Conservation (phyloP, 2,797 vertebrate genomes). For the Balearica regulorum region DNA sequence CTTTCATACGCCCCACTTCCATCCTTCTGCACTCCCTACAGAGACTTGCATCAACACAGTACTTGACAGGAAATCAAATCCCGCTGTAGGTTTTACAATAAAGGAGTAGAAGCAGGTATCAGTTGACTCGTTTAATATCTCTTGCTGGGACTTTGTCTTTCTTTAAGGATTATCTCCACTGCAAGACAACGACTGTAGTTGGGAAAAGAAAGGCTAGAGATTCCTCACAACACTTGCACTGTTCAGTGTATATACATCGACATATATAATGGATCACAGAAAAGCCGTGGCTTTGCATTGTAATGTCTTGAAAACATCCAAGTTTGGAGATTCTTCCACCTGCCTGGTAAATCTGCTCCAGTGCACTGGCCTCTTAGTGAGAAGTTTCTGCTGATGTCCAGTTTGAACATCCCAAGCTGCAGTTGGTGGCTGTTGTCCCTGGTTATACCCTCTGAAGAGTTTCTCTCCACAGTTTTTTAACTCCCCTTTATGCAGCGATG, state of each 20-base stretch:
- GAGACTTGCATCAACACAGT: background rate
- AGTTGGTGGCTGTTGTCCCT: background rate
- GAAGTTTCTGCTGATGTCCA: background rate
- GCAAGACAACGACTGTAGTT: background rate
- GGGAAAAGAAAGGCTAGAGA: background rate
- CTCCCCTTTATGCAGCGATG: background rate
- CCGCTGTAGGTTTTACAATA: background rate
- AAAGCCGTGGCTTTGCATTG: background rate
- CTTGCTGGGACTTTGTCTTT: background rate
- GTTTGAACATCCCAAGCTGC: background rate
- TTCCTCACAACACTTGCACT: background rate
- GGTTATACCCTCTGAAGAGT: background rate
- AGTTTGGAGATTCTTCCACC: background rate
- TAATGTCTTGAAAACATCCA: background rate
- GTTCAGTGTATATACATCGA: background rate
- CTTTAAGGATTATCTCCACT: background rate
- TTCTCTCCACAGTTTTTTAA: background rate
- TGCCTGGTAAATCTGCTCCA: background rate
- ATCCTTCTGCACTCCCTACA: background rate
- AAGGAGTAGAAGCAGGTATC: background rate
- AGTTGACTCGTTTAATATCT: background rate
- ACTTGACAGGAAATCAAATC: background rate
- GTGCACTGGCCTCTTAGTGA: background rate
- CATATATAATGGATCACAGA: background rate
- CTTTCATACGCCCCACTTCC: background rate